Evolutionary conservation across 2,797 vertebrate genomes (phyloP), one percentile per base, ranked within the genome.

Genomic region (Cryptoblepharus egeriae): DNA sequence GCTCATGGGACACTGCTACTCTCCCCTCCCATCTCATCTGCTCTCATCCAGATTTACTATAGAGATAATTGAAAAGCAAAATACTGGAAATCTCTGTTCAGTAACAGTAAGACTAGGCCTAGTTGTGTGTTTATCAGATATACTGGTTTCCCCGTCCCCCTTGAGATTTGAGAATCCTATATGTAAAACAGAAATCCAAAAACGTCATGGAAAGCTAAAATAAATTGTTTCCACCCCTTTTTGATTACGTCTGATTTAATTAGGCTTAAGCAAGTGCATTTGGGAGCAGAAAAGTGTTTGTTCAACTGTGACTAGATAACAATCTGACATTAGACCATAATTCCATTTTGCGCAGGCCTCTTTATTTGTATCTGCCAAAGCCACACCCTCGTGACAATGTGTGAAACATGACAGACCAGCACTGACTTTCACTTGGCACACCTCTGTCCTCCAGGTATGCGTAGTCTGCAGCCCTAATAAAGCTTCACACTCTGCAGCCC

Each of bases 291-390:
- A 49, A 45, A 71, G 12, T 83, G 5, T 83, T 73, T 74, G 52
- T 83, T 78, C 3, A 35, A n/a, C n/a, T 72, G 49, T 78, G 39
- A 32, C 82, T 74, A 67, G 22, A 69, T 42, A 72, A 83, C 45
- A 20, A 57, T 22, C 22, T 18, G 30, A 35, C 7, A 49, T 28
- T 22, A 42, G 45, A 11, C n/a, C 8, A 24, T 58, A 60, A 45
- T 79, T 78, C 61, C 69, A 65, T 22, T 28, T 45, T 52, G 26
- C 32, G 18, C 8, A 65, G 26, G 11, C 26, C 15, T 26, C 22
- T 67, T 77, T 45, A 20, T 28, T 77, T 71, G 75, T 61, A 61
- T 63, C 67, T 39, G 18, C 57, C 42, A 45, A 30, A 68, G 65
- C 30, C 20, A 37, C 70, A 60, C 24, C 69, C 30, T 35, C 63